phyloP scores from a whole-genome alignment of 2,113 vertebrate species.

The Cepphus grylle region DNA sequence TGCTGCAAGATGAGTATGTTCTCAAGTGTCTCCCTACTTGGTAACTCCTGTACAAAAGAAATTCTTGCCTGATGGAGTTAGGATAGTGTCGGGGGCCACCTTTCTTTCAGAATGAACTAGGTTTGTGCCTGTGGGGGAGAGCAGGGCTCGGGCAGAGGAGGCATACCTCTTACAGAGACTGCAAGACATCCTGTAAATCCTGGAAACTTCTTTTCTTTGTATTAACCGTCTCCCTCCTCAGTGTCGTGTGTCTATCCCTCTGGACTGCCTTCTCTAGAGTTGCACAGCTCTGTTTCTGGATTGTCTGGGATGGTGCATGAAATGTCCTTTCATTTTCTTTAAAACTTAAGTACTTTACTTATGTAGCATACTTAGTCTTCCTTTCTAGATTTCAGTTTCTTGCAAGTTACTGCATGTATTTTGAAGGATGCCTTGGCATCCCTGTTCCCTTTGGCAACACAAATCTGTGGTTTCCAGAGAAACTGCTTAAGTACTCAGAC shows the following conservation, averaged over 20 bases:
- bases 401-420: background rate
- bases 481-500: slow-evolving; percentile 14
- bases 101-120: background rate
- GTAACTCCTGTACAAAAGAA: background rate
- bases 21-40: background rate
- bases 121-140: background rate
- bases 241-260: background rate
- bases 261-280: background rate
- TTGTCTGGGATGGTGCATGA: background rate
- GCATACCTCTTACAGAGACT: background rate
- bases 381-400: background rate
- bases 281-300: background rate
- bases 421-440: slow-evolving; percentile 3
- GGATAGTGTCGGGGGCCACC: background rate
- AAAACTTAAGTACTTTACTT: background rate
- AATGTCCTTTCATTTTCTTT: background rate
- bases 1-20: background rate
- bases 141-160: background rate
- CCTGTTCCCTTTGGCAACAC: background rate
- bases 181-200: background rate
- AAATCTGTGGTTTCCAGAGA: slow-evolving; percentile 44
- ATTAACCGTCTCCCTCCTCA: background rate
- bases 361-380: background rate
- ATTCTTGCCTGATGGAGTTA: background rate
- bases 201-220: background rate